A percentile compares a stretch with the other conserved stretches of the same genome.
Conservation (phyloP, 2,888 invertebrate species). For the Archips xylosteana region DNA sequence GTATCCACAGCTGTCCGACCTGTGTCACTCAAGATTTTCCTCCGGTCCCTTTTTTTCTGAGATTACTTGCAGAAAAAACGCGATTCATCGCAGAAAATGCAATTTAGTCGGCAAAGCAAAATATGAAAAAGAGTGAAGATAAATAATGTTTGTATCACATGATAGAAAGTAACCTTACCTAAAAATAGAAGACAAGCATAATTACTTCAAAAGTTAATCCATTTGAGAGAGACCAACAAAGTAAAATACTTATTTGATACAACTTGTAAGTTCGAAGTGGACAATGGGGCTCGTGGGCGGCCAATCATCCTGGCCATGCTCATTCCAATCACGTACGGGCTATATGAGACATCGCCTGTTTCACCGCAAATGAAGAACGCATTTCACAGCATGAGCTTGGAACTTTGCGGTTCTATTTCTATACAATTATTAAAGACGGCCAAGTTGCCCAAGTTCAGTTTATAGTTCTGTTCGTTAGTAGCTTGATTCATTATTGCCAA, state of each 20-base stretch:
- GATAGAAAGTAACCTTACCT: neutral
- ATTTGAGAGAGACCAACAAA: conserved; percentile 8
- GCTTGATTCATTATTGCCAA: conserved; percentile 24
- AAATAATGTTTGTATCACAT: conserved; percentile 1
- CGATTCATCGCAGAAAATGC: conserved; percentile 57
- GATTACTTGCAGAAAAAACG: conserved; percentile 63
- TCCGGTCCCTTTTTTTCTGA: conserved; percentile 57
- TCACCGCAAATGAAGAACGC: conserved; percentile 67
- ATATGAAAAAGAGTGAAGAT: conserved; percentile 50
- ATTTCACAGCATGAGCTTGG: conserved; percentile 37
- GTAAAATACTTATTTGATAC: conserved; percentile 20
- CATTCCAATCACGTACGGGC: conserved; percentile 70
- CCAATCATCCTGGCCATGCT: conserved; percentile 37
- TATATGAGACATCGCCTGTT: conserved; percentile 71
- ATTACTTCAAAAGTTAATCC: neutral
- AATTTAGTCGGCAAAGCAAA: conserved; percentile 41
- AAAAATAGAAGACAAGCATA: neutral
- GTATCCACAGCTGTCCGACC: conserved; percentile 70
- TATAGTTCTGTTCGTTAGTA: conserved; percentile 36
- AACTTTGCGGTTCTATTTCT: conserved; percentile 53
- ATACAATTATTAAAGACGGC: conserved; percentile 57
- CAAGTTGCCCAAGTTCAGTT: conserved; percentile 56
- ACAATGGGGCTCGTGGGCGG: conserved; percentile 48
- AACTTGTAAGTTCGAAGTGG: conserved; percentile 46
- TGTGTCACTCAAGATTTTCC: conserved; percentile 68